Base-by-base conservation (phyloP, 2,888 invertebrate species). In the Nowickia ferox region DNA sequence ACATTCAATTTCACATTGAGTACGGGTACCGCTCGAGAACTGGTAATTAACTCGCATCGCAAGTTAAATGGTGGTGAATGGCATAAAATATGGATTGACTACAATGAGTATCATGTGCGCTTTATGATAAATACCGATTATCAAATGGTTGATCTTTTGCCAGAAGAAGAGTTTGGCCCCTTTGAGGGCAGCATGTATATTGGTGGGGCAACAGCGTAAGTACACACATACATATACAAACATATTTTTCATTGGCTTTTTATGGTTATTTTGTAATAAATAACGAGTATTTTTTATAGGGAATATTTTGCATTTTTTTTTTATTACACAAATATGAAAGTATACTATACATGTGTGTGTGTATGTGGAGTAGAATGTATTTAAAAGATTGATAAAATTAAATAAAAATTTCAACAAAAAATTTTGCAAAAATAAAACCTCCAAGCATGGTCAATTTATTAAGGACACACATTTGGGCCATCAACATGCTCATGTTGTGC, bases 61-160 rank as follows among this genome's bases (percentile, higher is more conserved):
- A 96, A 96, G 91, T 94, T 98, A 66, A 98, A 98, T 91, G 96
- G 97, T 71, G 98, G 98, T 1, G 97, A 98, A 92, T 98, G 98
- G 98, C 98, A 98, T 92, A 97, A 98, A 93, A 96, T 98, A 87
- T 97, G 97, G 97, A 97, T 98, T 86, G 98, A 98, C 93, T 97
- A 98, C 92, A 98, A 98, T 93, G 96, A 97, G 91, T 97, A 98
- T 92, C 98, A 98, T 92, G 97, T 98, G 48, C 94, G 98, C 87
- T 97, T 98, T 91, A 97, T 97, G 96, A 96, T 98, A 88, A 98
- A 98, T 91, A 96, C 97, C 48, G 97, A 97, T 90, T 96, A 95
- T 90, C 96, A 96, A 93, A 97, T 97, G 97, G 95, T 97, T 30
- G 96, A 97, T 93, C 93, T 98, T 79, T 93, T 96, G 88, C 94